Evolutionary conservation across 2,888 invertebrate genomes (phyloP).

Genomic region (Nomada flava): DNA sequence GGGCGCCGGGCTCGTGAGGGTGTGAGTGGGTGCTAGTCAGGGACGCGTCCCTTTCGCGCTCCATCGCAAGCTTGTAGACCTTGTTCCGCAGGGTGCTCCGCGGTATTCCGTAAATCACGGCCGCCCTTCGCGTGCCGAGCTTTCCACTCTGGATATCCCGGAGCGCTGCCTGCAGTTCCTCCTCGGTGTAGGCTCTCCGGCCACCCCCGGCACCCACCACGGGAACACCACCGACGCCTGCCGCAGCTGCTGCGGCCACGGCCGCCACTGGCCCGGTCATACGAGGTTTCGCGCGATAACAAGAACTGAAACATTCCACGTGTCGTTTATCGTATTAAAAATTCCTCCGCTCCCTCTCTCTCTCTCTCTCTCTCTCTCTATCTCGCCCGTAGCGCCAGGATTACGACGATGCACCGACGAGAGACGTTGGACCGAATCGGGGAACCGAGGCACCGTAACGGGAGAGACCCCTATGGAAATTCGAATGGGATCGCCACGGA

Average conservation of each 20-base stretch:
- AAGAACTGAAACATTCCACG: slow-evolving; percentile 78
- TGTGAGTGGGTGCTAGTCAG: slow-evolving; percentile 83
- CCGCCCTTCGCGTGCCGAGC: slow-evolving; percentile 96
- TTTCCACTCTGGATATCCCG: slow-evolving; percentile 97
- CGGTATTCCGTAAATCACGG: slow-evolving; percentile 98
- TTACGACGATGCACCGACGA: slow-evolving; percentile 28
- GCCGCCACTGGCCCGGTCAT: slow-evolving; percentile 88
- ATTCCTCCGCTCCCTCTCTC: background rate
- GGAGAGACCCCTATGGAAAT: no score
- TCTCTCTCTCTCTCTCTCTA: no score
- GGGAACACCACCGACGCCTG: slow-evolving; percentile 93
- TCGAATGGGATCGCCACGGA: no score
- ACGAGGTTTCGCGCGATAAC: slow-evolving; percentile 89
- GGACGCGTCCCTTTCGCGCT: slow-evolving; percentile 89
- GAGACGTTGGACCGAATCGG: background rate
- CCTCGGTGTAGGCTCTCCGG: slow-evolving; percentile 96
- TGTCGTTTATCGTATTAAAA: background rate
- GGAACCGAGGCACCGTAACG: background rate
- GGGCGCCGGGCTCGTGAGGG: slow-evolving; percentile 79
- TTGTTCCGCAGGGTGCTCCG: slow-evolving; percentile 98
- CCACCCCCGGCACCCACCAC: slow-evolving; percentile 87
- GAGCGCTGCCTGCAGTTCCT: slow-evolving; percentile 96
- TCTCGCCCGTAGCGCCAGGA: no score
- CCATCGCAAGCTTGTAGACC: slow-evolving; percentile 93
- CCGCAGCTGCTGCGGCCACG: slow-evolving; percentile 89